Evolutionary conservation across 2,888 invertebrate genomes (phyloP).

Genomic region (Pantelozetes paolii): DNA sequence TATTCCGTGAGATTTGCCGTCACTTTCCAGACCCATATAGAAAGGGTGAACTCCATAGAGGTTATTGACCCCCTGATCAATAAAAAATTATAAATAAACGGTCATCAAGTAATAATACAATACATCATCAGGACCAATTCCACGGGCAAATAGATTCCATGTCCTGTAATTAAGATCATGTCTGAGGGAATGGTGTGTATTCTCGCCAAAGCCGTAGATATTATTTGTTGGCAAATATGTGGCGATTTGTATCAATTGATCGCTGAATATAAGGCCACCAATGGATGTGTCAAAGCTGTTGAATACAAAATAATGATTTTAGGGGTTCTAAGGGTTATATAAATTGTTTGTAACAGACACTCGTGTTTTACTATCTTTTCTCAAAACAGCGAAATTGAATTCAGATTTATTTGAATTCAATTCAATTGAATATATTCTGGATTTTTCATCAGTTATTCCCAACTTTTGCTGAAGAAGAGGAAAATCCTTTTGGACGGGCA

Average conservation of each 20-base stretch:
- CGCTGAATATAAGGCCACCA: constrained; percentile 49
- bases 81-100: too few relatives aligned
- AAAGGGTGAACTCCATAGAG: constrained; percentile 36
- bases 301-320: background rate
- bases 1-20: constrained; percentile 61
- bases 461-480: constrained; percentile 34
- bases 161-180: constrained; percentile 29
- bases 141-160: constrained; percentile 41
- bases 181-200: constrained; percentile 49
- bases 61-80: background rate
- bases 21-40: constrained; percentile 18
- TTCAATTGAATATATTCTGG: background rate
- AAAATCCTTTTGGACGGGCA: constrained; percentile 43
- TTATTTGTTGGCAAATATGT: constrained; percentile 31
- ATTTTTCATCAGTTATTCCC: background rate
- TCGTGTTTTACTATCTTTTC: constrained; percentile 15
- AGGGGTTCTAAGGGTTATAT: background rate
- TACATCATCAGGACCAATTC: constrained; percentile 62
- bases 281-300: constrained; percentile 50
- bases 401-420: background rate
- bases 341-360: background rate
- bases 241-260: constrained; percentile 42
- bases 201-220: constrained; percentile 58
- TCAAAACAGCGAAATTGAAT: constrained; percentile 10
- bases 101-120: too few relatives aligned